Conservation (phyloP, 2,113 vertebrate species). For the Corythoichthys haematopterus region DNA sequence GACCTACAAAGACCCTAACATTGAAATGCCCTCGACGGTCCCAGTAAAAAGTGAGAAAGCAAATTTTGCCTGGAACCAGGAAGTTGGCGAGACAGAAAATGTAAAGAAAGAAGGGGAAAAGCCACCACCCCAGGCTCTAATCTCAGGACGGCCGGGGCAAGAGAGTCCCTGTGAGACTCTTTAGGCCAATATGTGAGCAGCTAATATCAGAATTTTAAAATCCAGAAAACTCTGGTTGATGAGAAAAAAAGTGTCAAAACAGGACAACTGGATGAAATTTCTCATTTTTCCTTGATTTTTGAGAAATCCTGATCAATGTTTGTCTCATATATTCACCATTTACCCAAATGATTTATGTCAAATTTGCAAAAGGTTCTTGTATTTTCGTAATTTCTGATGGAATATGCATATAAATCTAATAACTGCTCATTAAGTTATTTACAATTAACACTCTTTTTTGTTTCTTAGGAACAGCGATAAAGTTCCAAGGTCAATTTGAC, state of each 20-base stretch:
- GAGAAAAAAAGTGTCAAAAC: too few relatives aligned
- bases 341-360: background rate
- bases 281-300: background rate
- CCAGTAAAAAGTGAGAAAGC: background rate
- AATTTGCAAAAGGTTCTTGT: background rate
- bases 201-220: background rate
- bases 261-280: background rate
- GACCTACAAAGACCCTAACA: conserved; percentile 3
- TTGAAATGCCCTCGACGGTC: background rate
- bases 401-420: too few relatives aligned
- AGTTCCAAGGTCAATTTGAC: too few relatives aligned
- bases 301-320: background rate
- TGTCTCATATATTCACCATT: background rate
- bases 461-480: too few relatives aligned
- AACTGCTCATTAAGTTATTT: too few relatives aligned
- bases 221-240: background rate
- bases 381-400: too few relatives aligned
- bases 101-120: background rate
- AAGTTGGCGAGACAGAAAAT: background rate
- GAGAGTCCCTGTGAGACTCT: background rate
- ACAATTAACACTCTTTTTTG: too few relatives aligned
- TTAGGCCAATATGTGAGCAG: background rate
- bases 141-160: background rate
- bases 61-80: background rate
- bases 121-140: background rate